Percentiles rank a stretch among this genome's conserved stretches.
Conservation (phyloP, 1,140 invertebrate genomes). For the Pogonomyrmex barbatus region DNA sequence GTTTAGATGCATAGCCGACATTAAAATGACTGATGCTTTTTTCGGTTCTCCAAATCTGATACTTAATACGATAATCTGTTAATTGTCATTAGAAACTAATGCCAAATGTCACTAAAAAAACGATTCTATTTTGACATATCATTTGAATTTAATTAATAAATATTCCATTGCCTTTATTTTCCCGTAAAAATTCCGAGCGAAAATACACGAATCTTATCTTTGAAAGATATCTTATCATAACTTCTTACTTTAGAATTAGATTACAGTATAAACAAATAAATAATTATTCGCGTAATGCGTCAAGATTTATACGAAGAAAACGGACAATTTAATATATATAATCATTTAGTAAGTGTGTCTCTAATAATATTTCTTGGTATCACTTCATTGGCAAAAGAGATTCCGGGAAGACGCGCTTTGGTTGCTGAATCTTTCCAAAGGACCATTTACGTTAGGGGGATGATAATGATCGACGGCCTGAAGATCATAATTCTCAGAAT, state of each 20-base stretch:
- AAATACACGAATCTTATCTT: background rate
- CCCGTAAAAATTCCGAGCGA: background rate
- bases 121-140: background rate
- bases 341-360: background rate
- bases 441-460: slow-evolving; percentile 26
- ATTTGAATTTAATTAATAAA: background rate
- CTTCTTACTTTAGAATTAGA: background rate
- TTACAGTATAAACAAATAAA: background rate
- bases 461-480: background rate
- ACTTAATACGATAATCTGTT: background rate
- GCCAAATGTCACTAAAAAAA: background rate
- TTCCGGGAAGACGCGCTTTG: slow-evolving; percentile 4
- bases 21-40: background rate
- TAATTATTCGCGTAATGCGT: background rate
- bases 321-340: background rate
- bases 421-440: background rate
- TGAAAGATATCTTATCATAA: background rate
- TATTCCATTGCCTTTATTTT: background rate
- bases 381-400: background rate
- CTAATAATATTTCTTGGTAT: slow-evolving; percentile 29
- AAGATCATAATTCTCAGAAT: slow-evolving; percentile 19
- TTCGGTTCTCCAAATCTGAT: background rate
- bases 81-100: background rate
- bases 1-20: background rate
- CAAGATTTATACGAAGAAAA: background rate